Conservation (phyloP, 1,140 invertebrate species). For the Megalopta genalis region DNA sequence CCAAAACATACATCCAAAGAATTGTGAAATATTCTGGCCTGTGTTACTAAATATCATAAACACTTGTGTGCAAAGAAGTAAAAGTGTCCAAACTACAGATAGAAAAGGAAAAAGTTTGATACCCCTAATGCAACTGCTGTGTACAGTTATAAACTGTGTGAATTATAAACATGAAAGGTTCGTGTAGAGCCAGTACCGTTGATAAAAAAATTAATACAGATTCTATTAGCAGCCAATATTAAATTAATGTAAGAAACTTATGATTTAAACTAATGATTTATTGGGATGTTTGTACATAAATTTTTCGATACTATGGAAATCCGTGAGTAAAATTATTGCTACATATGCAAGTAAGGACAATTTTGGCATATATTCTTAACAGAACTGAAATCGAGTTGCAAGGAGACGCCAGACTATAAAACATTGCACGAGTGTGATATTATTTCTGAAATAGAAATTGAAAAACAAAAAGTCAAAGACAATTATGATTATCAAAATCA, state of each 20-base stretch:
- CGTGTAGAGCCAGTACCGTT: conserved; percentile 82
- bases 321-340: conserved; percentile 87
- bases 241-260: conserved; percentile 84
- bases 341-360: conserved; percentile 85
- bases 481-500: conserved; percentile 88
- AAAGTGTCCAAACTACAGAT: not conserved
- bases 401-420: conserved; percentile 57
- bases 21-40: conserved; percentile 83
- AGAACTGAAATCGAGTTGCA: conserved; percentile 79
- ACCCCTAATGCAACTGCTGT: conserved; percentile 81
- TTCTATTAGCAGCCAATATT: conserved; percentile 82
- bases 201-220: conserved; percentile 80
- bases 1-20: conserved; percentile 81
- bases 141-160: conserved; percentile 82
- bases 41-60: conserved; percentile 69
- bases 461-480: conserved; percentile 74
- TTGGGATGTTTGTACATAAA: conserved; percentile 92
- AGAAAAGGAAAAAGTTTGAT: conserved; percentile 70
- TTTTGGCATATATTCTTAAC: conserved; percentile 90
- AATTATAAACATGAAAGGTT: conserved; percentile 84
- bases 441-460: conserved; percentile 54
- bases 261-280: conserved; percentile 82
- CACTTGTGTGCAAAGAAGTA: too few relatives aligned
- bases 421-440: conserved; percentile 65
- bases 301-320: conserved; percentile 93